Conservation (phyloP, 2,888 invertebrate species). For the Synanthedon andrenaeformis region DNA sequence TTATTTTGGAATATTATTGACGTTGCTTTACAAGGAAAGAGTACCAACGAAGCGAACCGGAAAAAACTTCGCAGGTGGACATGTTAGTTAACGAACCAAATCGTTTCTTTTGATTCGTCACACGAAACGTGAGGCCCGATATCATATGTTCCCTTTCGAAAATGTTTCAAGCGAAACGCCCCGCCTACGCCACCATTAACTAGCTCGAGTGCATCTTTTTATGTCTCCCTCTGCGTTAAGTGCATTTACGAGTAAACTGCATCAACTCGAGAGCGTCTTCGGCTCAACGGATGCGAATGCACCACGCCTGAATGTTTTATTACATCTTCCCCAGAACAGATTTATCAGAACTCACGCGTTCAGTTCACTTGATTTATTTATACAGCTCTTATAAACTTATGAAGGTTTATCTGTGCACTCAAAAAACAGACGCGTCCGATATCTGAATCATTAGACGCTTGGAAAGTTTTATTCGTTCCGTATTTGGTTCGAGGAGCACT, state of each 20-base stretch:
- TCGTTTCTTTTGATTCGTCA: conserved; percentile 9
- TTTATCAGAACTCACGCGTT: conserved; percentile 26
- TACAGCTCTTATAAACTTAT: conserved; percentile 26
- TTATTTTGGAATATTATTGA: too few relatives aligned
- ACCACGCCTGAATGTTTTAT: conserved; percentile 39
- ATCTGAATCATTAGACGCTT: conserved; percentile 30
- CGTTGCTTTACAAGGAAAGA: neutral
- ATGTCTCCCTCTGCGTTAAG: conserved; percentile 53
- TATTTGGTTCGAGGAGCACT: conserved; percentile 34
- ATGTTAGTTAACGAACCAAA: neutral
- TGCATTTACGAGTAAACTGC: conserved; percentile 21
- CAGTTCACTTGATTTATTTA: conserved; percentile 14
- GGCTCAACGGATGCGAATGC: conserved; percentile 30
- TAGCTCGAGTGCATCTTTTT: conserved; percentile 59
- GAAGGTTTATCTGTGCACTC: conserved; percentile 45
- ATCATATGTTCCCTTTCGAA: conserved; percentile 17
- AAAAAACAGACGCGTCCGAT: conserved; percentile 43
- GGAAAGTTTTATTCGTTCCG: conserved; percentile 25
- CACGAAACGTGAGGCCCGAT: conserved; percentile 4
- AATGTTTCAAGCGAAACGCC: conserved; percentile 22
- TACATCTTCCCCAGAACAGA: conserved; percentile 24
- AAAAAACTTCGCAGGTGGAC: neutral
- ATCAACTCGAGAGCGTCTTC: conserved; percentile 14
- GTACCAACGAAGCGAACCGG: neutral
- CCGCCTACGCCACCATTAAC: conserved; percentile 53